Base-by-base conservation (phyloP, 2,113 vertebrate species). In the Micromys minutus region DNA sequence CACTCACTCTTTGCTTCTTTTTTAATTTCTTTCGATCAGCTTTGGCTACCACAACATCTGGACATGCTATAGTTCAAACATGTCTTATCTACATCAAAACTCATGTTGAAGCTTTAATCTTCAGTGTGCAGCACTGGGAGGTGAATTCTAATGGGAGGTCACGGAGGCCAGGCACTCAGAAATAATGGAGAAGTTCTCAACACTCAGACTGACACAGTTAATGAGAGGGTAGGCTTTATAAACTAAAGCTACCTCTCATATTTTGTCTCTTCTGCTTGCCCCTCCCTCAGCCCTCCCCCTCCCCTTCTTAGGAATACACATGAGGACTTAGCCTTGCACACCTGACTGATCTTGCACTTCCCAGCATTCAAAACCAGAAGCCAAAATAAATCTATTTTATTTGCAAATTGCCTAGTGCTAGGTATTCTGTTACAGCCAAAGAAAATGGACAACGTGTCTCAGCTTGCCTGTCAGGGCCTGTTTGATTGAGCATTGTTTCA, bases 1-100 rank as follows among this genome's bases (percentile, higher is more conserved):
- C 94, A 95, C 99, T 99, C 12, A 99, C 98, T 22, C 99, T 99
- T 93, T 99, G 99, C 94, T 98, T 99, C 97, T 99, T 99, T 94
- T 98, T 99, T 93, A 99, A 95, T 97, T 99, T 99, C 98, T 98
- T 99, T 22, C 99, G 99, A 96, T 99, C 99, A 97, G 99, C 99
- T 72, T 99, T 98, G 6, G 99, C 99, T 93, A 99, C 99, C 0
- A 99, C 99, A 95, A 99, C n/a, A n/a, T 36, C 39, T 87, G 22
- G 29, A 1, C 59, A 19, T 52, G 69, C 36, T 50, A 57, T 47
- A 57, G 55, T 74, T 74, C 81, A 83, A 74, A 74, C 84, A 13
- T 47, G 31, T 47, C n/a, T 45, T n/a, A 21, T 74, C 39, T 29
- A 6, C 29, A 22, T 29, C 47, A 67, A 69, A 55, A 55, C 22